Evolutionary conservation across 2,113 vertebrate genomes (phyloP).

Genomic region (Urocolius indicus): DNA sequence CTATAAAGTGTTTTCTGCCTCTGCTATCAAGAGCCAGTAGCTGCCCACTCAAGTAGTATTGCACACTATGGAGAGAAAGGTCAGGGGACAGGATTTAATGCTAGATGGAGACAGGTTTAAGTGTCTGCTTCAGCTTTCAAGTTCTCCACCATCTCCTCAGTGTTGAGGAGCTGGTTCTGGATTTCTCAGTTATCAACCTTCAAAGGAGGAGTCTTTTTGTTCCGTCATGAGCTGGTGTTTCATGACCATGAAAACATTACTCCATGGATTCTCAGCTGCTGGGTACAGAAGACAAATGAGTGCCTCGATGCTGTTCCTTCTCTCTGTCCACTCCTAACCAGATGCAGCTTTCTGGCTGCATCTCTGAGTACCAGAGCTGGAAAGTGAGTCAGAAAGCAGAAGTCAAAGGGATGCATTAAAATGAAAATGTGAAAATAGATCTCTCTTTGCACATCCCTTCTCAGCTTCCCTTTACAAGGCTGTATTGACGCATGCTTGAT

Average conservation of each 20-base stretch:
- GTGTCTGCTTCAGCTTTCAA: neutral
- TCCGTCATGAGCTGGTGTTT: neutral
- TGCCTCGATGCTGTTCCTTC: neutral
- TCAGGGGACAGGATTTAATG: neutral
- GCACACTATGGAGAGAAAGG: neutral
- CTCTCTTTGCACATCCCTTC: neutral
- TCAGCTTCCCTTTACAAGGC: neutral
- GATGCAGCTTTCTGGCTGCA: neutral
- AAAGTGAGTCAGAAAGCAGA: neutral
- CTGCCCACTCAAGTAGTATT: neutral
- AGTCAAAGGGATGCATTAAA: neutral
- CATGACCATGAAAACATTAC: neutral
- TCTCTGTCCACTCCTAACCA: neutral
- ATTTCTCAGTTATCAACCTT: neutral
- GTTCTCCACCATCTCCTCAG: neutral
- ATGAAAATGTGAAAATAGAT: neutral
- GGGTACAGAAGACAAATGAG: neutral
- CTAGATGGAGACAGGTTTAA: too few species aligned
- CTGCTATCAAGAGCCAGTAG: neutral
- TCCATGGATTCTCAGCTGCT: neutral
- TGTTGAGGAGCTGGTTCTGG: neutral
- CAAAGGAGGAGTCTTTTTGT: neutral
- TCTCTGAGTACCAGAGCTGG: neutral
- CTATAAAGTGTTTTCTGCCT: neutral
- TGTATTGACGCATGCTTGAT: neutral